Evolutionary conservation across 2,797 vertebrate species (phyloP).

Genomic region (Dicrostonyx torquatus): DNA sequence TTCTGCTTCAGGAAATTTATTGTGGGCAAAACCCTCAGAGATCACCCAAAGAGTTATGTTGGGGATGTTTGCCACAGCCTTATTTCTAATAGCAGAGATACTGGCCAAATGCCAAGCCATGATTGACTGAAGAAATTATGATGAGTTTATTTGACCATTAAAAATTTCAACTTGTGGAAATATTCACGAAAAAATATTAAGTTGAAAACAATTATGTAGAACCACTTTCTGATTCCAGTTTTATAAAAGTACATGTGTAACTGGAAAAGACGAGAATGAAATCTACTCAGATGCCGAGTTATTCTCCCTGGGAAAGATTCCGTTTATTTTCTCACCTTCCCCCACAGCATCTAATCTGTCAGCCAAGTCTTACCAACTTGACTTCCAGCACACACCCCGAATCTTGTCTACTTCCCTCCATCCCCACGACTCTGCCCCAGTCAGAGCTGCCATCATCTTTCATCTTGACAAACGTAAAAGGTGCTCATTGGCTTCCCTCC

Average conservation of each 20-base stretch:
- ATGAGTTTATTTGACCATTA: slow-evolving; percentile 49
- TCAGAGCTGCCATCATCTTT: slow-evolving; percentile 4
- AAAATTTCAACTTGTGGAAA: slow-evolving; percentile 67
- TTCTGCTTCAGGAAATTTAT: slow-evolving; percentile 67
- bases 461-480: slow-evolving; percentile 1
- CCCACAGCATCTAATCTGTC: slow-evolving; percentile 34
- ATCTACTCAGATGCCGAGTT: slow-evolving; percentile 41
- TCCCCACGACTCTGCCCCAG: neutral
- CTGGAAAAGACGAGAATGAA: slow-evolving; percentile 48
- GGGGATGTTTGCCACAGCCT: slow-evolving; percentile 17
- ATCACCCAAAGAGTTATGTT: slow-evolving; percentile 63
- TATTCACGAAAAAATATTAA: slow-evolving; percentile 59
- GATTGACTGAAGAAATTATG: slow-evolving; percentile 57
- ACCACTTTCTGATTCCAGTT: slow-evolving; percentile 41
- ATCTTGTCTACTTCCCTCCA: neutral
- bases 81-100: slow-evolving; percentile 40
- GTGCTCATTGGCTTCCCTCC: neutral
- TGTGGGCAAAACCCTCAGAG: neutral
- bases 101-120: slow-evolving; percentile 41
- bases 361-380: neutral
- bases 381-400: neutral
- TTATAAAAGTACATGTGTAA: slow-evolving; percentile 60
- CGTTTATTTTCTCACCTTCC: slow-evolving; percentile 46
- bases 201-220: slow-evolving; percentile 59
- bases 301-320: slow-evolving; percentile 25